Base-by-base conservation (phyloP, 2,113 vertebrate species). In the Oxygymnocypris stewartii region DNA sequence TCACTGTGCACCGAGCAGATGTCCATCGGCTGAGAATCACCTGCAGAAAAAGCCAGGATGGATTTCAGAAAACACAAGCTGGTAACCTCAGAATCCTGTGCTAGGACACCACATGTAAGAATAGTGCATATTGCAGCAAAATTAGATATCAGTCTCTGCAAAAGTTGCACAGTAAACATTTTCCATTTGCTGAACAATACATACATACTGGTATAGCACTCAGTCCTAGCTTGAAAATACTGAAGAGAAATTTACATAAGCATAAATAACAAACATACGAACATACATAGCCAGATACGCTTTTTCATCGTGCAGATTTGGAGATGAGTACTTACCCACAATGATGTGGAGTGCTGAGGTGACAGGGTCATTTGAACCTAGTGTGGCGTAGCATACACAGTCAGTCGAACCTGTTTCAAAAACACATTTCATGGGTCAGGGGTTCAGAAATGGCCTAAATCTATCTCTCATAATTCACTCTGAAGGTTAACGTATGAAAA, bases 281-380 rank as follows among this genome's bases (percentile, higher is more conserved):
- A 71, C 9, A 65, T 28, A 25, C 61, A 84, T 83, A 76, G 7
- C 3, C 76, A 23, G 40, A 25, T 59, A 49, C 37, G 59, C 57
- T 57, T 4, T 40, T 4, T 13, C 54, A 40, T 13, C 31, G 18
- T 20, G 12, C 44, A 69, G 23, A 31, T 75, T 40, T 11, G 0
- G 23, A 89, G 23, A 42, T 77, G 47, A 16, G 14, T 31, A 93
- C 97, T 87, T 88, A 98, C 98, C 97, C 28, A 99, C 67, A 40
- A 99, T 92, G 87, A 99, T 97, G 94, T 99, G 98, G 86, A 99
- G 90, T 40, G 97, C 96, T 0, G 98, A 98, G 4, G 98, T 99
- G 65, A 97, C 95, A 0, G 96, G 96, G 84, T 99, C 98, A n/a
- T 94, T 97, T 51, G 95, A 94, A 87, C 98, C 98, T 31, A 97